These are phyloP conservation scores for Scomber scombrus DNA, from an alignment of 2,113 vertebrate genomes.

Conservation along the genomic window DNA sequence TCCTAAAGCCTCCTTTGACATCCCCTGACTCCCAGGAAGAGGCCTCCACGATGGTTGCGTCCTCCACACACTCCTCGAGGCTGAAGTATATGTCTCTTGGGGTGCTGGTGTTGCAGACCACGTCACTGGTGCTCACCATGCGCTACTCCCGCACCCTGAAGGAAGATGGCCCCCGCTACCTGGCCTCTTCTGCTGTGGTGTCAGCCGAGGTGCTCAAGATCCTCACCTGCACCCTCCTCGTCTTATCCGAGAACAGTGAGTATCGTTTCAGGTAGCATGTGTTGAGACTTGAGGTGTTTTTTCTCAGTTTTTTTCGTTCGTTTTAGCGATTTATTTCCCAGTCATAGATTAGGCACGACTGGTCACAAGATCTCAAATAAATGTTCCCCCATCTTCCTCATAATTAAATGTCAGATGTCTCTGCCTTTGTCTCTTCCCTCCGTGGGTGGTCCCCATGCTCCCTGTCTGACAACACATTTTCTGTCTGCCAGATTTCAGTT, in stretches of 20 bases:
- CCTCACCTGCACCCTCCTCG: constrained; percentile 88
- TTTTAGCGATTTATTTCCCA: background rate
- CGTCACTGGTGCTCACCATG: constrained; percentile 96
- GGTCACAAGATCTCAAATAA: background rate
- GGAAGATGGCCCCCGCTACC: constrained; percentile 93
- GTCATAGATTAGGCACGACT: background rate
- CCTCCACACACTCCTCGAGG: constrained; percentile 68
- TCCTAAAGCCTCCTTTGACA: background rate
- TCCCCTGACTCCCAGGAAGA: background rate
- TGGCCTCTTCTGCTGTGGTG: constrained; percentile 96
- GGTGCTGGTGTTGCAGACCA: constrained; percentile 97
- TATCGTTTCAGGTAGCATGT: background rate
- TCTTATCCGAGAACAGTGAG: constrained; percentile 94
- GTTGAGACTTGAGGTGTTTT: background rate
- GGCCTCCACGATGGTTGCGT: constrained; percentile 17
- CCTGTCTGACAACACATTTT: constrained; percentile 19
- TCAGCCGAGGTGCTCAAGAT: constrained; percentile 95
- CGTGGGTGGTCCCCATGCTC: background rate
- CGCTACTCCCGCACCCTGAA: constrained; percentile 95
- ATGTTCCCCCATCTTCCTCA: background rate
- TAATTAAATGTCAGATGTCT: background rate
- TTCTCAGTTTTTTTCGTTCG: background rate
- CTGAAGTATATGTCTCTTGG: constrained; percentile 95
- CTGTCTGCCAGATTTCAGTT: constrained; percentile 87
- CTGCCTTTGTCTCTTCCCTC: background rate